Percentiles rank a stretch among this genome's conserved stretches.
These are phyloP conservation scores for Rhadinocentrus ornatus DNA, from an alignment of 2,797 vertebrate genomes.

Conservation along the genomic window DNA sequence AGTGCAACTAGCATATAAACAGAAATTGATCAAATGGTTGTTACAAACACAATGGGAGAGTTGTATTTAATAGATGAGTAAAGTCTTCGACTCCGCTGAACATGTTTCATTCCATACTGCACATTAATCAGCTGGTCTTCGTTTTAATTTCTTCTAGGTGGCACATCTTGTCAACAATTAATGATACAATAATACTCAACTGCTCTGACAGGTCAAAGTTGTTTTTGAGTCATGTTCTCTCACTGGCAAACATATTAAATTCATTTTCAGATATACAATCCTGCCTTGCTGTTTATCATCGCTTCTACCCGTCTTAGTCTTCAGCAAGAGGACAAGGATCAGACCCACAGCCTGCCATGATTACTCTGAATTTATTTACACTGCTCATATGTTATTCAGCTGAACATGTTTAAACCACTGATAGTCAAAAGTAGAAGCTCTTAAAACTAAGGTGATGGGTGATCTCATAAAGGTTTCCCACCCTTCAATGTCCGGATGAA, in stretches of 20 bases:
- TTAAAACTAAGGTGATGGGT: background rate
- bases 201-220: background rate
- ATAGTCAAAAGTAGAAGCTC: background rate
- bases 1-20: background rate
- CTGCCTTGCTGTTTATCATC: background rate
- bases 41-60: background rate
- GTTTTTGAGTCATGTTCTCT: background rate
- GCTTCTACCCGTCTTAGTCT: background rate
- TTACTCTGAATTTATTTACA: background rate
- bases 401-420: background rate
- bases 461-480: background rate
- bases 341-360: background rate
- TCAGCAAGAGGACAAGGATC: background rate
- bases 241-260: background rate
- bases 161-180: slow-evolving; percentile 1
- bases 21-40: background rate
- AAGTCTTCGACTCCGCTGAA: background rate
- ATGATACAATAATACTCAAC: background rate
- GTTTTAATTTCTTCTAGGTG: background rate
- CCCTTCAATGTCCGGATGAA: background rate
- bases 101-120: background rate
- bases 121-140: background rate
- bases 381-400: background rate
- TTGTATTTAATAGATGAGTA: background rate
- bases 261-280: background rate